A percentile compares a stretch with the other conserved stretches of the same genome.
Conservation (phyloP, 2,797 vertebrate species). For the Tauraco hartlaubi region DNA sequence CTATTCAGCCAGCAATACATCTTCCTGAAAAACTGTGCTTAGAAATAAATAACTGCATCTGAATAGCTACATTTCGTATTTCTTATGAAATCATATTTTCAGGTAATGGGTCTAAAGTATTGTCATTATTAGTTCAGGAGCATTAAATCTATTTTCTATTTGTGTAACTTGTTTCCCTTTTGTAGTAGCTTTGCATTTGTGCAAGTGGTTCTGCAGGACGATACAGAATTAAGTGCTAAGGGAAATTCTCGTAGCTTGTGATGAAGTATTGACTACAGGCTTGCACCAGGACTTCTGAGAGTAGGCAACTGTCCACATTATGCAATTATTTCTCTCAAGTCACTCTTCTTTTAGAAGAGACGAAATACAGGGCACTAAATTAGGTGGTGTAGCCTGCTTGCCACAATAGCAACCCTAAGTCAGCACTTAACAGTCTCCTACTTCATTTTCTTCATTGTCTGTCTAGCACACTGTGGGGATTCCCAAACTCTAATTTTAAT, state of each 20-base stretch:
- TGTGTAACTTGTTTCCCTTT: background rate
- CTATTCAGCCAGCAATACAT: background rate
- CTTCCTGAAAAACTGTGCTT: background rate
- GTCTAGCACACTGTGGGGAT: background rate
- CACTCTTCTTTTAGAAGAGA: background rate
- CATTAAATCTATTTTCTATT: background rate
- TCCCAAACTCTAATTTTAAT: background rate
- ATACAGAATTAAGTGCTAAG: background rate
- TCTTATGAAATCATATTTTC: background rate
- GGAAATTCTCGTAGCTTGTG: background rate
- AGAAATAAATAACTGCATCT: background rate
- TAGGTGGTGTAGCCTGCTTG: background rate
- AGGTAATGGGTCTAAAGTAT: slow-evolving; percentile 38
- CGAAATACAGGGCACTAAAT: background rate
- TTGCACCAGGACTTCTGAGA: background rate
- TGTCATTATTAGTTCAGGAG: background rate
- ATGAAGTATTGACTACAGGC: background rate
- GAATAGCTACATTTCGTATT: background rate
- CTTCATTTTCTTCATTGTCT: background rate
- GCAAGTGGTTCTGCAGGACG: background rate
- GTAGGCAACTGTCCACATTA: background rate
- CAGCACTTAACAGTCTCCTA: background rate
- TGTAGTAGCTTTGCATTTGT: background rate
- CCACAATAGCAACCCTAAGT: background rate
- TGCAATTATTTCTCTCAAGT: background rate